phyloP scores from a whole-genome alignment of 1,140 invertebrate species.

The Physella acuta region DNA sequence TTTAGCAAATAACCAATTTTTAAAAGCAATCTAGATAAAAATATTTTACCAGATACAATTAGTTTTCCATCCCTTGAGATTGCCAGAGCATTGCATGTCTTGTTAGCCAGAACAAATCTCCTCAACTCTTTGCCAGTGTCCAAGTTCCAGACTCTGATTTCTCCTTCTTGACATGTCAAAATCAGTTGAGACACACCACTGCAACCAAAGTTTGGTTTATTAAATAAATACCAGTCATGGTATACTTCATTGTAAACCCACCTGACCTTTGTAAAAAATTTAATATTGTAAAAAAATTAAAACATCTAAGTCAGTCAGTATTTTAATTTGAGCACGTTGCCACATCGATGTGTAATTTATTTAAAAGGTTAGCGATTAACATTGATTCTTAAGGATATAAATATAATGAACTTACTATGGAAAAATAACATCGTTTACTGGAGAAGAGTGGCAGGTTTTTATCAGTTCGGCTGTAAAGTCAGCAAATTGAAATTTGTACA shows the following conservation, averaged over 20 bases:
- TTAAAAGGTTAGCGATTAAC: no score
- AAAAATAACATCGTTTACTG: slow-evolving; percentile 81
- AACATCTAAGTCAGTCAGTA: no score
- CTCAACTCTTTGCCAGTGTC: slow-evolving; percentile 76
- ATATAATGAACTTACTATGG: slow-evolving; percentile 77
- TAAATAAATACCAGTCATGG: background rate
- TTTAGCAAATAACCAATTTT: no score
- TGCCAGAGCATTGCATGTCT: slow-evolving; percentile 76
- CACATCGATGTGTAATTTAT: no score
- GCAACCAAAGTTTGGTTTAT: slow-evolving; percentile 27
- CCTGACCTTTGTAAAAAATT: background rate
- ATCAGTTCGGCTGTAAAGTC: slow-evolving; percentile 71
- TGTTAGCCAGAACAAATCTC: slow-evolving; percentile 81
- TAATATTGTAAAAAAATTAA: slow-evolving; percentile 3
- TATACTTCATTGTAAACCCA: background rate
- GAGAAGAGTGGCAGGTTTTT: slow-evolving; percentile 77
- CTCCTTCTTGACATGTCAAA: slow-evolving; percentile 79
- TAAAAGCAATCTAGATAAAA: no score
- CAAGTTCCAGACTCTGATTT: slow-evolving; percentile 82
- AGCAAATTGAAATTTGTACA: slow-evolving; percentile 75
- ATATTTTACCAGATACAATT: slow-evolving; percentile 72
- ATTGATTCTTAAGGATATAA: no score
- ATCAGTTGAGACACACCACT: slow-evolving; percentile 71
- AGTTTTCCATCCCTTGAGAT: slow-evolving; percentile 78
- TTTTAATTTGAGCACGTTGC: no score